Conservation (phyloP, 2,797 vertebrate species). For the Sebastes diploproa region DNA sequence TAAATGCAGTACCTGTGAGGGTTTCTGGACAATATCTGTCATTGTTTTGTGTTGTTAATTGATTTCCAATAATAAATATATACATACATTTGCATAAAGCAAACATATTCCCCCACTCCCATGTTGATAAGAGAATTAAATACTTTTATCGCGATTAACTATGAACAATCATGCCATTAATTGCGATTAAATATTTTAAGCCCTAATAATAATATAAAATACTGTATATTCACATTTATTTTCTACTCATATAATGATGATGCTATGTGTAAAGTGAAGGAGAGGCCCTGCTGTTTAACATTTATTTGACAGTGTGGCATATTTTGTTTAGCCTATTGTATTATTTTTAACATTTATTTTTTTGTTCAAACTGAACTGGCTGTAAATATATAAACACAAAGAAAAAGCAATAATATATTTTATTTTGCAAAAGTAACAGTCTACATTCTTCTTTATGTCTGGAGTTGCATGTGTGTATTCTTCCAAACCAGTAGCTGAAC, state of each 20-base stretch:
- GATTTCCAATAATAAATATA: too few species aligned
- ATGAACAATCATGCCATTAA: too few species aligned
- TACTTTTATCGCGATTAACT: too few species aligned
- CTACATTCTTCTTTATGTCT: background rate
- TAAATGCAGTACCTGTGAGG: too few species aligned
- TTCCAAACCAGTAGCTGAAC: background rate
- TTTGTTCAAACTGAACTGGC: background rate
- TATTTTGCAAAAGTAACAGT: background rate
- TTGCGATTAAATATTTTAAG: too few species aligned
- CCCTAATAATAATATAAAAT: background rate
- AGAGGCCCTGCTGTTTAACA: background rate
- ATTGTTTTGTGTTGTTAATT: too few species aligned
- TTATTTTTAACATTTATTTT: background rate
- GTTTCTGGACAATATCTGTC: too few species aligned
- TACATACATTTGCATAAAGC: too few species aligned
- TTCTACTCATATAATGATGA: background rate
- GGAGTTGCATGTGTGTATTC: background rate
- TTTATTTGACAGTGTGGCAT: background rate
- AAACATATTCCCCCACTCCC: rapidly evolving
- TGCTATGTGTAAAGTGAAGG: background rate
- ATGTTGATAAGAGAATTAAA: too few species aligned
- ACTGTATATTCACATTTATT: background rate
- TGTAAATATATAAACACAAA: background rate
- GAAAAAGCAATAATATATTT: background rate
- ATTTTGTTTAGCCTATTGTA: background rate